These are phyloP conservation scores for Odontocerum albicorne DNA, from an alignment of 2,888 invertebrate genomes.

Conservation along the genomic window DNA sequence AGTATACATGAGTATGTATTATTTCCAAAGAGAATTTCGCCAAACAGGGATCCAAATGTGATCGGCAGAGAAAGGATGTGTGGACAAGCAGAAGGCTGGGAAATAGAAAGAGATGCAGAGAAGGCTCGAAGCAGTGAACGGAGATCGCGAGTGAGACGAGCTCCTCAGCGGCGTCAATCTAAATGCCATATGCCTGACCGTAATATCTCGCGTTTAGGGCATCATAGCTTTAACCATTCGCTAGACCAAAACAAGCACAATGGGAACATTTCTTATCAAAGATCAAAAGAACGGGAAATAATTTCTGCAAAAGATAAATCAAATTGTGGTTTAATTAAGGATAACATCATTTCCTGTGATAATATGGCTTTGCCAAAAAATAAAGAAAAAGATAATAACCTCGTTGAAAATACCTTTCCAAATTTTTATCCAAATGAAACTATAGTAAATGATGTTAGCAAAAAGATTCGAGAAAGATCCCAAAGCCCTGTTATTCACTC, in stretches of 20 bases:
- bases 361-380: neutral
- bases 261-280: neutral
- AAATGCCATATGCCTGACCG: neutral
- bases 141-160: slow-evolving; percentile 26
- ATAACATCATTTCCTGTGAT: no score
- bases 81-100: slow-evolving; percentile 42
- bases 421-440: neutral
- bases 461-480: slow-evolving; percentile 42
- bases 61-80: neutral
- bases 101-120: slow-evolving; percentile 30
- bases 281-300: neutral
- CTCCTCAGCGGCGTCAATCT: slow-evolving; percentile 23
- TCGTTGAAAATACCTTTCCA: neutral
- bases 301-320: no score
- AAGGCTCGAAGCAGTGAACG: slow-evolving; percentile 28
- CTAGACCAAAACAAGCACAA: slow-evolving; percentile 4
- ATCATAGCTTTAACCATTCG: no score
- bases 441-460: slow-evolving; percentile 13
- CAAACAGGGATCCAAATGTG: slow-evolving; percentile 40
- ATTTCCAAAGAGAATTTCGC: slow-evolving; percentile 42
- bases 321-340: no score
- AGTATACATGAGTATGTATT: slow-evolving; percentile 38
- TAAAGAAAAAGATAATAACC: slow-evolving; percentile 7
- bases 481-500: slow-evolving; percentile 40
- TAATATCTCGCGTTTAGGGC: neutral